Base-by-base conservation (phyloP, 2,888 invertebrate genomes). In the Nemoura dubitans region DNA sequence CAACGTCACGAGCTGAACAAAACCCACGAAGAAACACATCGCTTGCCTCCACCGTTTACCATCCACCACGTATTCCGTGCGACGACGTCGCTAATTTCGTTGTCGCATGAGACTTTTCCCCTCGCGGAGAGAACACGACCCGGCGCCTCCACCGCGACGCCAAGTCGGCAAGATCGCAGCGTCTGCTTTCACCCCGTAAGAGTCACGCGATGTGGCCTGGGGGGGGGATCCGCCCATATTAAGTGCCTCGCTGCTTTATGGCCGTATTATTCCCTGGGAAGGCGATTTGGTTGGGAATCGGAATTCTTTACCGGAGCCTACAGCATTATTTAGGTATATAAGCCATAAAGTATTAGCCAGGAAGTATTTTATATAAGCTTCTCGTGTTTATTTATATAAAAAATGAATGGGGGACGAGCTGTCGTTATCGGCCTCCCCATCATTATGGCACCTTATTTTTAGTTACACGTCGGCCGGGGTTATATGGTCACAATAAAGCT, bases 171-270 rank as follows among this genome's bases (percentile, higher is more conserved):
- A n/a, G 29, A 27, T 29, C 81, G 81, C 21, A 7, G 59, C 59
- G 59, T 16, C 59, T 21, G 59, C 21, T 59, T 59, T 21, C 16
- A 3, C 10, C 1, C 59, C 59, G 21, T 14, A 3, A 7, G 28
- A 29, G 81, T 27, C 81, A 81, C 81, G 81, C 81, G 81, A 81
- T 29, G 14, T 59, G n/a, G n/a, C n/a, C n/a, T 14, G 81, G 28
- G 29, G 29, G 28, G n/a, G 16, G 14, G 30, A 27, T 5, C 81
- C 81, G 28, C 29, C 81, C 81, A n/a, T 81, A 25, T 29, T n/a
- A 81, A 81, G 29, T 30, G 81, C 81, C 30, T 81, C 29, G 21
- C 29, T 81, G 30, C 81, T 81, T 81, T 81, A 81, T 81, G 81
- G 81, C 27, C 81, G 30, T 29, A 81, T 81, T 81, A 81, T 81